phyloP scores from a whole-genome alignment of 1,140 invertebrate genomes.

The Phocides pigmalion region DNA sequence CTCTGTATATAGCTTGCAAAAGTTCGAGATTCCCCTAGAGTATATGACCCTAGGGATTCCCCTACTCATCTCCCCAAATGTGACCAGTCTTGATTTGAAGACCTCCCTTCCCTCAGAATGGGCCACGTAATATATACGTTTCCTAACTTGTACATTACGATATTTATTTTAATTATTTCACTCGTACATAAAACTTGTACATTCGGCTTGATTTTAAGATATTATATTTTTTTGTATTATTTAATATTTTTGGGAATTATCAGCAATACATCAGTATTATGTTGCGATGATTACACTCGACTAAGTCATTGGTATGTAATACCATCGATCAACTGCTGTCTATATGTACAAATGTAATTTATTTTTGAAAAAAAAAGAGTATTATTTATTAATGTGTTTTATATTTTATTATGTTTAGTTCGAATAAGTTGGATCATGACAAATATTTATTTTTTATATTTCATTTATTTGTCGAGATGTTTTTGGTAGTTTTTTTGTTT shows the following conservation, averaged over 20 bases:
- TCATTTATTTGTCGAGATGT: no score
- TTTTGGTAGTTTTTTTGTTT: not conserved
- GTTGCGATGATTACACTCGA: constrained; percentile 31
- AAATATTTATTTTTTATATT: constrained; percentile 70
- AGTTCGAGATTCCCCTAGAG: no score
- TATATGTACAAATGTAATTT: constrained; percentile 64
- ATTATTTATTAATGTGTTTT: constrained; percentile 62
- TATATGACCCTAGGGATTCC: no score
- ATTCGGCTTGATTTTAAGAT: constrained; percentile 2
- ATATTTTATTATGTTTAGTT: constrained; percentile 56
- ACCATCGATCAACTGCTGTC: constrained; percentile 58
- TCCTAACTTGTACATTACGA: not conserved
- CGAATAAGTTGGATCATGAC: constrained; percentile 75
- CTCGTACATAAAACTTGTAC: constrained; percentile 2
- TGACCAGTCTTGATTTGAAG: no score
- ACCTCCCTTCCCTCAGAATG: no score
- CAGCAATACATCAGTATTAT: constrained; percentile 51
- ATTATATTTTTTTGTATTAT: constrained; percentile 16
- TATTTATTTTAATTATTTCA: constrained; percentile 7
- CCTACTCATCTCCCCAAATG: no score
- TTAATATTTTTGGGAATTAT: constrained; percentile 31
- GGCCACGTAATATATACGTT: not conserved
- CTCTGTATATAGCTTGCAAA: no score
- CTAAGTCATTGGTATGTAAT: constrained; percentile 57
- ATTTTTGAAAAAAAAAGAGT: constrained; percentile 49